phyloP scores from a whole-genome alignment of 1,140 invertebrate genomes.

The Yoshiicerus persimilis region DNA sequence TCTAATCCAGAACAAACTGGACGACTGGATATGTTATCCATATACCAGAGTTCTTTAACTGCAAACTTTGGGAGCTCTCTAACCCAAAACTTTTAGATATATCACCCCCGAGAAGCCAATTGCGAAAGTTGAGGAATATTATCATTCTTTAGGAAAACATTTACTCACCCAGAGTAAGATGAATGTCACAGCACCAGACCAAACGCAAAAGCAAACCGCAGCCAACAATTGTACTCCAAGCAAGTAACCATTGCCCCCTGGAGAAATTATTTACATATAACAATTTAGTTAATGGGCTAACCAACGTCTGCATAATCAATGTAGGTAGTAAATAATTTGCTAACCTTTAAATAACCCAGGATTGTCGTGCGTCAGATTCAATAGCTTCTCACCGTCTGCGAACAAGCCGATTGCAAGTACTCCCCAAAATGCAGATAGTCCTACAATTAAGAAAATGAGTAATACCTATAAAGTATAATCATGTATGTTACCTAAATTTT shows the following conservation, averaged over 20 bases:
- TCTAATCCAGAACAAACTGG: not conserved
- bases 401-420: conserved; percentile 61
- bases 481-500: too few relatives aligned
- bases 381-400: conserved; percentile 55
- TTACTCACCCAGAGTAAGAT: conserved; percentile 65
- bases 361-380: conserved; percentile 53
- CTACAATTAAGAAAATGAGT: too few relatives aligned
- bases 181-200: conserved; percentile 72
- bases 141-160: not conserved
- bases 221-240: conserved; percentile 76
- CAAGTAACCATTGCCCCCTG: conserved; percentile 81
- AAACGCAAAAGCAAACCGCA: conserved; percentile 67
- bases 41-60: too few relatives aligned
- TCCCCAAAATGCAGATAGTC: conserved; percentile 55
- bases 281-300: not conserved
- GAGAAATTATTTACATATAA: conserved; percentile 1
- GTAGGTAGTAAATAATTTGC: not conserved
- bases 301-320: not conserved
- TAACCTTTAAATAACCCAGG: conserved; percentile 55
- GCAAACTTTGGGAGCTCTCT: not conserved
- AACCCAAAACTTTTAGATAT: not conserved
- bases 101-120: not conserved
- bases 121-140: not conserved
- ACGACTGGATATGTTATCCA: not conserved
- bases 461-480: too few relatives aligned